These are phyloP conservation scores for Ptilorrhoa leucosticta DNA, from an alignment of 2,113 vertebrate species.

Conservation along the genomic window DNA sequence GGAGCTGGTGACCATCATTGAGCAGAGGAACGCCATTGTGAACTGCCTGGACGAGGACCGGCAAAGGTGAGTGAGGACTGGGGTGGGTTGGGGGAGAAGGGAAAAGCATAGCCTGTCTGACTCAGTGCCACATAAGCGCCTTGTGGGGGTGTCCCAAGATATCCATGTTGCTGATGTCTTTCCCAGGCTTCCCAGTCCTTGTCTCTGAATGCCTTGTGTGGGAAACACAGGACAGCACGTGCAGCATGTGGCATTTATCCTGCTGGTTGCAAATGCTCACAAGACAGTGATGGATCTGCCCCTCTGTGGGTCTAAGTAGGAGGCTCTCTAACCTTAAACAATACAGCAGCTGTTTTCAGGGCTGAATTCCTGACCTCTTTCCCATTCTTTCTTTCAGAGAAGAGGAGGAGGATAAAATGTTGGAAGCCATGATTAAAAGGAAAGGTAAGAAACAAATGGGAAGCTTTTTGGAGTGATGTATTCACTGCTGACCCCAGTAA, in stretches of 20 bases:
- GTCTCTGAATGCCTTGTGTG: neutral
- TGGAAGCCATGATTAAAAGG: constrained; percentile 88
- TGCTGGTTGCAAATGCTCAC: neutral
- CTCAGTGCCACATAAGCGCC: rapidly evolving
- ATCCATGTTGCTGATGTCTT: neutral
- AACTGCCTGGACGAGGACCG: constrained; percentile 89
- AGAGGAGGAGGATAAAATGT: constrained; percentile 83
- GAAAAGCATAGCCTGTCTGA: neutral
- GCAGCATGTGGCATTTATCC: neutral
- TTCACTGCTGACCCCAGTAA: neutral
- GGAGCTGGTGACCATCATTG: constrained; percentile 85
- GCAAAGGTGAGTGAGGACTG: constrained; percentile 80
- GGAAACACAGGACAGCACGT: neutral
- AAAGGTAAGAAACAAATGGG: constrained; percentile 73
- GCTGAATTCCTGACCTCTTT: constrained; percentile 4
- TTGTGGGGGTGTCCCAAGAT: neutral
- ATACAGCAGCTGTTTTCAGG: neutral
- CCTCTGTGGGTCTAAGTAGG: neutral
- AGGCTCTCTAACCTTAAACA: neutral
- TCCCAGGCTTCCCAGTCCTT: neutral
- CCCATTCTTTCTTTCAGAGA: constrained; percentile 76
- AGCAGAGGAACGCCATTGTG: constrained; percentile 89
- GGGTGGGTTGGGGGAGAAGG: neutral
- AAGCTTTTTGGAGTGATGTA: neutral
- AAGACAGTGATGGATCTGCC: neutral